Evolutionary conservation across 2,797 vertebrate genomes (phyloP).

Genomic region (Malurus splendens): DNA sequence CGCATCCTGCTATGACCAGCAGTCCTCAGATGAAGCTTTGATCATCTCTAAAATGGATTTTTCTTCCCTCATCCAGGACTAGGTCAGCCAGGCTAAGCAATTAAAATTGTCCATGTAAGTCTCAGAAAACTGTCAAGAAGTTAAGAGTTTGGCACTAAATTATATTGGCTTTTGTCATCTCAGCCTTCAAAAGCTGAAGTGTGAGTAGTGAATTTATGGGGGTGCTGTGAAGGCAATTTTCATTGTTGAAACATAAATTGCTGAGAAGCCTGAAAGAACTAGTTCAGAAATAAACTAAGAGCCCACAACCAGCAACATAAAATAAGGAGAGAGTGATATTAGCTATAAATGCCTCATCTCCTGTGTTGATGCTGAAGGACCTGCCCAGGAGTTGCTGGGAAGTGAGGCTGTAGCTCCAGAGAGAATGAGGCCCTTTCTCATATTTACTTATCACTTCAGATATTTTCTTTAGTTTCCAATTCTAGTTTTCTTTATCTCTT

Average conservation of each 20-base stretch:
- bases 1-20: background rate
- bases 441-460: background rate
- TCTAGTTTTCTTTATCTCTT: conserved; percentile 12
- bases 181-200: conserved; percentile 27
- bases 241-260: conserved; percentile 31
- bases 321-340: background rate
- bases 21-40: background rate
- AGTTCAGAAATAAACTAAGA: background rate
- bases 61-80: background rate
- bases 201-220: conserved; percentile 28
- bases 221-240: background rate
- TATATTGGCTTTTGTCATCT: conserved; percentile 11
- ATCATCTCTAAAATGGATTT: background rate
- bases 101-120: background rate
- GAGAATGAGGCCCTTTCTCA: background rate
- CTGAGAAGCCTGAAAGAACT: conserved; percentile 7
- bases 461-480: conserved; percentile 18
- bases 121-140: conserved; percentile 19
- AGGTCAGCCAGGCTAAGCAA: conserved; percentile 16
- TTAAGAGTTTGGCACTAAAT: conserved; percentile 28
- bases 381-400: background rate
- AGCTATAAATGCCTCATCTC: background rate
- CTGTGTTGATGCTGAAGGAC: background rate
- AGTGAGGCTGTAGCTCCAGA: background rate
- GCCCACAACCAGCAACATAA: background rate